phyloP scores from a whole-genome alignment of 2,113 vertebrate genomes.

The Desmodus rotundus region DNA sequence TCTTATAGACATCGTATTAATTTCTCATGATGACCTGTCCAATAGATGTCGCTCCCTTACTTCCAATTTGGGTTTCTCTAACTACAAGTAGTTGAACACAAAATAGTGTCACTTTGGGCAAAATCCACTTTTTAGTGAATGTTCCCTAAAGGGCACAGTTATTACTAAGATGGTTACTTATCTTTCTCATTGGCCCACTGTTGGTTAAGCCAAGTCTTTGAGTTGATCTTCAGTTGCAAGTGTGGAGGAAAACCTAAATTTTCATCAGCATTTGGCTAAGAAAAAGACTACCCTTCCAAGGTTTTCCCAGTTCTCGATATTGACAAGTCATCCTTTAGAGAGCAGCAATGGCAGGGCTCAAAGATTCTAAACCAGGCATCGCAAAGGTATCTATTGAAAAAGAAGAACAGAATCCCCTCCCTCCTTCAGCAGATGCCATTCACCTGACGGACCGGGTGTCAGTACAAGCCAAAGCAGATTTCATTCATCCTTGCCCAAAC shows the following conservation, averaged over 20 bases:
- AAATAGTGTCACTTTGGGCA: neutral
- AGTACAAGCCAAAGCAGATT: slow-evolving; percentile 48
- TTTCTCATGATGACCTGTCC: neutral
- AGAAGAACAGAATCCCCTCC: slow-evolving; percentile 33
- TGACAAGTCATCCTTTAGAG: slow-evolving; percentile 54
- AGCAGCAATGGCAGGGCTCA: neutral
- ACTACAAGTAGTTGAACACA: neutral
- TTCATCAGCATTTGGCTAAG: slow-evolving; percentile 47
- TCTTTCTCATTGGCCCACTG: neutral
- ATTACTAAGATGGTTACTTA: neutral
- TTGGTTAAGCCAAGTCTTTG: slow-evolving; percentile 16
- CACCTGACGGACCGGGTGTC: slow-evolving; percentile 55
- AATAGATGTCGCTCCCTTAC: neutral
- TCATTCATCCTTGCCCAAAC: slow-evolving; percentile 63
- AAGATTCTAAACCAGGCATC: slow-evolving; percentile 55
- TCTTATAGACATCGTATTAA: neutral
- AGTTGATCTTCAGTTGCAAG: slow-evolving; percentile 7
- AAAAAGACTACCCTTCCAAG: slow-evolving; percentile 28
- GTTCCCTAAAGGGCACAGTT: neutral
- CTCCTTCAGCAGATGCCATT: slow-evolving; percentile 21
- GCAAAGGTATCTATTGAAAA: slow-evolving; percentile 55
- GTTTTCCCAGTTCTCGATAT: slow-evolving; percentile 23
- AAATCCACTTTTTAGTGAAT: neutral
- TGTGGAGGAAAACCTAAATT: slow-evolving; percentile 23
- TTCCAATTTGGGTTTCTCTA: neutral